Base-by-base conservation (phyloP, 2,888 invertebrate genomes). In the Isoperla grammatica region DNA sequence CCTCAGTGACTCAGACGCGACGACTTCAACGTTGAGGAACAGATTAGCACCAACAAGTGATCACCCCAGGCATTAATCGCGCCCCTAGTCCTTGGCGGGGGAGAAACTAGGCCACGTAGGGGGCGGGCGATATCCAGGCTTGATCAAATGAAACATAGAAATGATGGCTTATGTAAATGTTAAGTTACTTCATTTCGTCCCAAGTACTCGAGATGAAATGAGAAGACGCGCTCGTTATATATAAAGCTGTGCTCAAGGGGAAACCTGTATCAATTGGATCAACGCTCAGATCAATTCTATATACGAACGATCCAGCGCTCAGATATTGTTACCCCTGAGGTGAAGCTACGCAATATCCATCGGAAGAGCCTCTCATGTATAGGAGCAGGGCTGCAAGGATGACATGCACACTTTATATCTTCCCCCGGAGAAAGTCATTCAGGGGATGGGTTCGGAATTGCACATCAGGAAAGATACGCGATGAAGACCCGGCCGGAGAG, bases 151-250 rank as follows among this genome's bases (percentile, higher is more conserved):
- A 50, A 50, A 50, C 49, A 50, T 50, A 6, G 19, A 20, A 53
- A 53, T 53, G 53, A 53, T 53, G 39, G 39, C 37, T 53, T 53
- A 53, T 53, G 53, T 20, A 53, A 53, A 53, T 53, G 53, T 37
- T 23, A 53, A 53, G 39, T 53, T 17, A 45, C 5, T 15, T 17
- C 19, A 13, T 45, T 45, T 19, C 19, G 45, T 45, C 45, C n/a
- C 11, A 19, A 11, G 45, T 13, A 45, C 19, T 45, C 5, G 19
- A 17, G 45, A 45, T 13, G 17, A 45, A 15, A 45, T 15, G 17
- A 45, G 45, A 13, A n/a, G n/a, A 8, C 45, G 9, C 19, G 17
- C 5, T n/a, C n/a, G n/a, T n/a, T n/a, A n/a, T n/a, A n/a, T 13
- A 15, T 40, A 12, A 40, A 40, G 40, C n/a, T 12, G 11, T 40